Evolutionary conservation across 2,113 vertebrate genomes (phyloP).

Genomic region (Acinonyx jubatus): DNA sequence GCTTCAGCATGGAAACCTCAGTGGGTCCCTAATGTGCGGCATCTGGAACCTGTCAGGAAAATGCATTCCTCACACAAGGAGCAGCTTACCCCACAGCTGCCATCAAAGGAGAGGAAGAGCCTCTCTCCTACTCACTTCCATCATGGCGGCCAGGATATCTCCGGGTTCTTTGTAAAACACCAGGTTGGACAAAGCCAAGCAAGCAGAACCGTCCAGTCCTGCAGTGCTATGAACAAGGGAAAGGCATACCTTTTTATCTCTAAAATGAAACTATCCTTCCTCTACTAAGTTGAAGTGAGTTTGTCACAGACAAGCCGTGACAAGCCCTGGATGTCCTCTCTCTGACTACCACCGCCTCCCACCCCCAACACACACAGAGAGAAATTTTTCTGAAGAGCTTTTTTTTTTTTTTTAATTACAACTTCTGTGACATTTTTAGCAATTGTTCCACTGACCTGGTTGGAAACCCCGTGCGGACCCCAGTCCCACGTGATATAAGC

Average conservation of each 20-base stretch:
- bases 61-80: accelerated
- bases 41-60: background rate
- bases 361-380: background rate
- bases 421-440: constrained; percentile 47
- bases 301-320: background rate
- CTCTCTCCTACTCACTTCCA: background rate
- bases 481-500: background rate
- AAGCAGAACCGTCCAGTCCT: background rate
- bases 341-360: background rate
- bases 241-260: accelerated
- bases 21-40: background rate
- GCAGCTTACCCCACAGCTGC: accelerated
- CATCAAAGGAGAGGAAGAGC: too few relatives aligned
- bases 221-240: background rate
- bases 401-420: constrained; percentile 38
- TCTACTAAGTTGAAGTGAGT: background rate
- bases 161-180: background rate
- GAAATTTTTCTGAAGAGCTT: constrained; percentile 17
- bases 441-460: background rate
- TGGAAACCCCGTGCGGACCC: constrained; percentile 45
- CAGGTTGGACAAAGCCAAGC: background rate
- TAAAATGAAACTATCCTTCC: background rate
- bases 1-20: background rate
- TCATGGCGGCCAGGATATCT: background rate
- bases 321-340: background rate